phyloP scores from a whole-genome alignment of 2,888 invertebrate genomes.

The Eupelmus urozonus region DNA sequence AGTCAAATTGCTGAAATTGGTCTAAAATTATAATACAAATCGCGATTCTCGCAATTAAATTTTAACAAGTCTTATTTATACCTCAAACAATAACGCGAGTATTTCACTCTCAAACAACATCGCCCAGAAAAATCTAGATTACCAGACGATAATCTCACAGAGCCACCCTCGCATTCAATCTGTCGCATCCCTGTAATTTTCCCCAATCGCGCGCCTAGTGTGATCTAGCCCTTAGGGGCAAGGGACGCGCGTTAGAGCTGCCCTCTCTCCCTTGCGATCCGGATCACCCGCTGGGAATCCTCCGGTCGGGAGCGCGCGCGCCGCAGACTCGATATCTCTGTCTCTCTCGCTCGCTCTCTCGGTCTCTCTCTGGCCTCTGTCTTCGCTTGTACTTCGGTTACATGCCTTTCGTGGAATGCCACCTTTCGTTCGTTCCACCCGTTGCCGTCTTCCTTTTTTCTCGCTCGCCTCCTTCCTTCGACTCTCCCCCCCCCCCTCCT shows the following conservation, averaged over 20 bases:
- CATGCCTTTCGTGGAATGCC: slow-evolving; percentile 56
- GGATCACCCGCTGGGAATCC: slow-evolving; percentile 51
- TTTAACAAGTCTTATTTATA: too few relatives aligned
- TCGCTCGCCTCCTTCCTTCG: slow-evolving; percentile 15
- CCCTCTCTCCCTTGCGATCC: slow-evolving; percentile 26
- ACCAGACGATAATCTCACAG: too few relatives aligned
- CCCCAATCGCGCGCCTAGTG: too few relatives aligned
- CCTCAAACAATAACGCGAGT: too few relatives aligned
- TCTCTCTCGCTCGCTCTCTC: slow-evolving; percentile 26
- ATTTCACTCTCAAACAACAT: too few relatives aligned
- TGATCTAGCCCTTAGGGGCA: slow-evolving; percentile 53
- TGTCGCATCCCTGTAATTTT: too few relatives aligned
- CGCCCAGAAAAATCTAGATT: too few relatives aligned
- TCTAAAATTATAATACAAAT: too few relatives aligned
- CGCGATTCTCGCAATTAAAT: too few relatives aligned
- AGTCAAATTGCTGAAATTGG: too few relatives aligned
- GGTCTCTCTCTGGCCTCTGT: background rate
- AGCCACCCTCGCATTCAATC: too few relatives aligned
- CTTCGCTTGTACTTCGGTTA: slow-evolving; percentile 51
- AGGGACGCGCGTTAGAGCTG: slow-evolving; percentile 35
- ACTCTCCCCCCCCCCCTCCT: background rate
- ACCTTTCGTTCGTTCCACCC: slow-evolving; percentile 46
- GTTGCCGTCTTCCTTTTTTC: slow-evolving; percentile 16
- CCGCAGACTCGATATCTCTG: slow-evolving; percentile 28
- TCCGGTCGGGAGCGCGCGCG: background rate